Evolutionary conservation across 2,797 vertebrate genomes (phyloP), one percentile per base, ranked within the genome.

Genomic region (Valencia hispanica): DNA sequence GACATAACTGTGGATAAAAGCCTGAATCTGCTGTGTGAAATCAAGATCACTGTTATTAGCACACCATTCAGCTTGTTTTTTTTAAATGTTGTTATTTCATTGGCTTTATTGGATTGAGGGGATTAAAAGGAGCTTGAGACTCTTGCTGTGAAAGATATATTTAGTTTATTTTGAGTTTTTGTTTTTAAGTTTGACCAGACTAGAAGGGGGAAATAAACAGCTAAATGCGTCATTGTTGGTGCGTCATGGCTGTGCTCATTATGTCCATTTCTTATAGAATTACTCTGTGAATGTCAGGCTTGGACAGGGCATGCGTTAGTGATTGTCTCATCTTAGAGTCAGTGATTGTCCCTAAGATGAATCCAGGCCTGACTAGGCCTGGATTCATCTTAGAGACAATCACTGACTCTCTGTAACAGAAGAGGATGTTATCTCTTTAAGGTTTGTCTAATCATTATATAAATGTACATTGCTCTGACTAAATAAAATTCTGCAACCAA

Each of bases 221-320:
- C 32, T 20, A 18, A 68, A 68, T 43, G 36, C 48, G 32, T 68
- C 55, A 70, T 48, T 45, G 5, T 71, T n/a, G 22, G 0, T n/a
- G 43, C 32, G 22, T 76, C 22, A 34, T 57, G 53, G 36, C 27
- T 27, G 66, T 20, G 43, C 45, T 70, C 25, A 45, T 63, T 63
- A 41, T 30, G 25, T 71, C 27, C 0, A 25, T 47, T 51, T 77
- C 32, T 51, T 71, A 77, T 71, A n/a, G 41, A 43, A 30, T 61
- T 11, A 69, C 39, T 27, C 9, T 36, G 30, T 57, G 68, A 6
- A 15, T n/a, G 41, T 51, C 41, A n/a, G 30, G 68, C 70, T 51
- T 76, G 55, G 48, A 61, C 22, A 36, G 53, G 53, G 12, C 27
- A 25, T 36, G 51, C 61, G 43, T 30, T 65, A 34, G 34, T 30